phyloP scores from a whole-genome alignment of 2,797 vertebrate genomes.

The Hoplostethus atlanticus region DNA sequence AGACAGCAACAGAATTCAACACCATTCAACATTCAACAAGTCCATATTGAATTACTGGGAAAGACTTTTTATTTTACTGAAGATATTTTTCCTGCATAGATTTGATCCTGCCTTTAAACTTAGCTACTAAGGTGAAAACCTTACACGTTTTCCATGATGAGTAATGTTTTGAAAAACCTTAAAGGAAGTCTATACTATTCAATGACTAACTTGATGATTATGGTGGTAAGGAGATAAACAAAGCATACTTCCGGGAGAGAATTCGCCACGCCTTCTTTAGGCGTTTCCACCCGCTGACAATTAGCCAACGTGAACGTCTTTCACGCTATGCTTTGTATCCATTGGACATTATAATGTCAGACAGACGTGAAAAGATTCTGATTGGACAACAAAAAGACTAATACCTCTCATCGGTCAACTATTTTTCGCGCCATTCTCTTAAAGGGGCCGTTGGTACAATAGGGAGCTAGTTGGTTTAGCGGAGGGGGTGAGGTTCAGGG shows the following conservation, averaged over 20 bases:
- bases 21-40: too few species aligned
- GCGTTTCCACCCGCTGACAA: accelerated
- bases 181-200: conserved; percentile 3
- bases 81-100: too few species aligned
- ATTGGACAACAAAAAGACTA: conserved; percentile 45
- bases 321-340: accelerated
- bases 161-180: conserved; percentile 28
- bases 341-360: conserved; percentile 36
- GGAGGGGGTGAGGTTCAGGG: too few species aligned
- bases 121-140: not conserved
- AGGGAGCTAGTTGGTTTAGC: too few species aligned
- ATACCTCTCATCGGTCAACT: not conserved
- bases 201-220: not conserved
- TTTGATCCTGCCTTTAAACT: not conserved
- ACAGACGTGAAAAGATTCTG: not conserved
- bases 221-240: conserved; percentile 11
- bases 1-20: too few species aligned
- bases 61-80: too few species aligned
- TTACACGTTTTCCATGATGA: not conserved
- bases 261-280: not conserved
- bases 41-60: too few species aligned
- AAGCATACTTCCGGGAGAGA: conserved; percentile 25
- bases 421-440: conserved; percentile 53
- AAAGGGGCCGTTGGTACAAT: not conserved
- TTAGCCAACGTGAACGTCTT: conserved; percentile 39